Base-by-base conservation (phyloP, 2,797 vertebrate genomes). In the Poliocrania exsul region DNA sequence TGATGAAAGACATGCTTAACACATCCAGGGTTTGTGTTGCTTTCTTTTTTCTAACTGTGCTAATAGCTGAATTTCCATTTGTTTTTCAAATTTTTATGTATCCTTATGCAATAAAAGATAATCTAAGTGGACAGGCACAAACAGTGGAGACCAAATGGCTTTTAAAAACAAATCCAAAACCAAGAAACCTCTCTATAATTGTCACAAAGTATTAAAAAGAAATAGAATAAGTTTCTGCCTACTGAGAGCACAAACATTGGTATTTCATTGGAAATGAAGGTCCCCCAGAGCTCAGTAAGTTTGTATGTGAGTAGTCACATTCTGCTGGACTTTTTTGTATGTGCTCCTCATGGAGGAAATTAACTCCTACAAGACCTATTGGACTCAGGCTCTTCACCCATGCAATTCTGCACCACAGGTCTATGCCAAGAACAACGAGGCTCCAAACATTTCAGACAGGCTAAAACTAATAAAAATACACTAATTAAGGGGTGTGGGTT, bases 101-200 rank as follows among this genome's bases (percentile, higher is more conserved):
- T 23, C 8, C 46, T 96, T 93, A 88, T 4, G 37, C 87, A 96
- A 95, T 70, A 60, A 95, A 93, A 92, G 47, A 85, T 92, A 91
- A 96, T 96, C 65, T 91, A 90, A 84, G 71, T 44, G 85, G 77
- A 92, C 81, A 80, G 77, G 81, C 71, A 5, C 49, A 88, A 95
- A n/a, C 67, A 80, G 69, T 31, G 61, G 62, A 74, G 94, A 96
- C 65, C 44, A 92, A 54, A 71, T 62, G 33, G 42, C 74, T 82
- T 90, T 69, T 81, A 75, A 92, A 72, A 93, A 31, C n/a, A 95
- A 96, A 85, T 61, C 37, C 60, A 58, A 69, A 72, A 33, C 77
- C 53, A 87, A 92, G 74, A 95, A 93, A 64, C 38, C 16, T 81
- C 67, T 64, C 62, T 80, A 18, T 66, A 72, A 60, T 86, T 95